Conservation (phyloP, 2,888 invertebrate genomes). For the Deilephila porcellus region DNA sequence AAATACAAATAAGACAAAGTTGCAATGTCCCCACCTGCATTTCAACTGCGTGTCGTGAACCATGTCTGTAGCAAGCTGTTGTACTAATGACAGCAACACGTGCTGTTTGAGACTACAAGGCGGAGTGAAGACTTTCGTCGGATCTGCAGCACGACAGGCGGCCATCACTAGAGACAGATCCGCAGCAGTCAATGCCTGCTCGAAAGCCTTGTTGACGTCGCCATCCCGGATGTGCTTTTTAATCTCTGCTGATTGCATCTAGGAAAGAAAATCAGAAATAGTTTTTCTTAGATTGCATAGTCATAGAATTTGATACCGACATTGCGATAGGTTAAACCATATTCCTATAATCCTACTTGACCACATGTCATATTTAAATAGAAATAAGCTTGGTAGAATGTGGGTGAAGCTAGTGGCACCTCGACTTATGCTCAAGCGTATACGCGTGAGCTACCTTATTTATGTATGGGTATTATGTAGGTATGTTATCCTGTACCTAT, state of each 20-base stretch:
- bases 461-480: too few species aligned
- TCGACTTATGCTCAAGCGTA: too few species aligned
- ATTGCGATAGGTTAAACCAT: too few species aligned
- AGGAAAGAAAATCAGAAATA: not conserved
- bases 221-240: conserved; percentile 75
- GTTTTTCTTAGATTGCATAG: too few species aligned
- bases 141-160: conserved; percentile 93
- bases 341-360: too few species aligned
- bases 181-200: conserved; percentile 92
- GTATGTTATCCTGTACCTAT: too few species aligned
- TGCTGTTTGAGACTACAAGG: conserved; percentile 91
- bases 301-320: too few species aligned
- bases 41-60: conserved; percentile 88
- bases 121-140: conserved; percentile 88
- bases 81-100: conserved; percentile 94
- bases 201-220: conserved; percentile 93
- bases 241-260: conserved; percentile 68
- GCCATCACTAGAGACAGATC: conserved; percentile 93
- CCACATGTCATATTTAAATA: too few species aligned
- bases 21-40: conserved; percentile 58
- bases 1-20: not conserved
- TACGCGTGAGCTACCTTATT: too few species aligned
- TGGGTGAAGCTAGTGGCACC: too few species aligned
- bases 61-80: conserved; percentile 96
- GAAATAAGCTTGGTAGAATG: too few species aligned